phyloP scores from a whole-genome alignment of 2,113 vertebrate species.

The Carassius carassius region DNA sequence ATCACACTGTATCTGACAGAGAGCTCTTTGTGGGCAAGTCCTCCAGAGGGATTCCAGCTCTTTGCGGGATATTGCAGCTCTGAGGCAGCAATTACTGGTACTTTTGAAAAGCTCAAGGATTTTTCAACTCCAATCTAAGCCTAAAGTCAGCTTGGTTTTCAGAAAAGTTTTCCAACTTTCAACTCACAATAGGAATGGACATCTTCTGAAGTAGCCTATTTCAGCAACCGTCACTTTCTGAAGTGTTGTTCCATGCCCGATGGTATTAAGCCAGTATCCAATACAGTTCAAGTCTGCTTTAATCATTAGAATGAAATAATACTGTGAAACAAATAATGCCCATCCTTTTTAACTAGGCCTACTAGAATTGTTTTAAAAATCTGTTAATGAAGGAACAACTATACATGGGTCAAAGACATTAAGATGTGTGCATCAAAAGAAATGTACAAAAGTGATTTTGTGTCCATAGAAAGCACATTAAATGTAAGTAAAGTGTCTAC shows the following conservation, averaged over 20 bases:
- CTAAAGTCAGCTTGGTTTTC: conserved; percentile 24
- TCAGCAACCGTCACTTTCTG: conserved; percentile 2
- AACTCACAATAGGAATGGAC: not conserved
- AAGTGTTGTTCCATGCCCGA: not conserved
- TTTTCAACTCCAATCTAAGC: conserved; percentile 42
- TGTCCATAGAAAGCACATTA: too few species aligned
- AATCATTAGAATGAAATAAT: not conserved
- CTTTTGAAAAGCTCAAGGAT: conserved; percentile 33
- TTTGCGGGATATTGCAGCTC: conserved; percentile 35
- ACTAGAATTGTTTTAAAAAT: not conserved
- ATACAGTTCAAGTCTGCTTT: conserved; percentile 3
- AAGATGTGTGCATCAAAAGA: not conserved
- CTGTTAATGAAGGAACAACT: not conserved
- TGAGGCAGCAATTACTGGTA: conserved; percentile 35
- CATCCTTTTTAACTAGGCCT: not conserved
- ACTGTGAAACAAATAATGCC: conserved; percentile 1
- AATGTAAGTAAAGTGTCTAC: too few species aligned
- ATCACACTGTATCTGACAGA: conserved; percentile 32
- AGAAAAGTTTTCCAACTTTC: conserved; percentile 28
- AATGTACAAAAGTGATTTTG: too few species aligned
- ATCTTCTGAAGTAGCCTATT: conserved; percentile 29
- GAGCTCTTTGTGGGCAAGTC: conserved; percentile 30
- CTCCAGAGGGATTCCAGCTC: conserved; percentile 16
- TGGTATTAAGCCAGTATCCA: conserved; percentile 16
- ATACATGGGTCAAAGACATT: not conserved